A percentile compares a stretch with the other conserved stretches of the same genome.
phyloP scores from a whole-genome alignment of 1,140 invertebrate genomes.

The Lasaia peninsularis region DNA sequence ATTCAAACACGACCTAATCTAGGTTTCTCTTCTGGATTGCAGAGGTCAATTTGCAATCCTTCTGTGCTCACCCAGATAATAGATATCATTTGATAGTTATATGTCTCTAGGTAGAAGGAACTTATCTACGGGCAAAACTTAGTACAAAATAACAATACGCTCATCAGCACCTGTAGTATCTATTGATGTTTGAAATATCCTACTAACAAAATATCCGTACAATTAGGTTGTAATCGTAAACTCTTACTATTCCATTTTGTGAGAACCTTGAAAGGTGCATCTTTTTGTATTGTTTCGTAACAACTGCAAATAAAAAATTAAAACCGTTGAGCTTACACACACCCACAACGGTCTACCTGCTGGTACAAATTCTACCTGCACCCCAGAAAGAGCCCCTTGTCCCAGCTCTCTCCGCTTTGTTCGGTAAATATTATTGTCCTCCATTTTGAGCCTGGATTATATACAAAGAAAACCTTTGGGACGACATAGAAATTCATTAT shows the following conservation, averaged over 20 bases:
- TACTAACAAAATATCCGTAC: neutral
- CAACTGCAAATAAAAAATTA: slow-evolving; percentile 43
- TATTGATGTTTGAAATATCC: neutral
- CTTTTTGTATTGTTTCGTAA: slow-evolving; percentile 35
- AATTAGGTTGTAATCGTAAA: neutral
- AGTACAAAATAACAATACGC: too few species aligned
- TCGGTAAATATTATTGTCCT: slow-evolving; percentile 22
- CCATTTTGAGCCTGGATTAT: slow-evolving; percentile 16
- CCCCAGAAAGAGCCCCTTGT: slow-evolving; percentile 60
- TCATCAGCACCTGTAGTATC: too few species aligned
- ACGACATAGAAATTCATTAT: neutral
- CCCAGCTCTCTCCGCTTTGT: slow-evolving; percentile 30
- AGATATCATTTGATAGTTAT: too few species aligned
- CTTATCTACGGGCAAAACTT: too few species aligned
- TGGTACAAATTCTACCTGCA: slow-evolving; percentile 52
- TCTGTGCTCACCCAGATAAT: too few species aligned
- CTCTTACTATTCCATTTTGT: slow-evolving; percentile 25
- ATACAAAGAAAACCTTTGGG: neutral
- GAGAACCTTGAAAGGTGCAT: slow-evolving; percentile 69
- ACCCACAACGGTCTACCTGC: slow-evolving; percentile 69
- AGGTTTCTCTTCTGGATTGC: too few species aligned
- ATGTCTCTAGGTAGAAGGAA: too few species aligned
- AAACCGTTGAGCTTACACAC: slow-evolving; percentile 58
- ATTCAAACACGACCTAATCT: too few species aligned
- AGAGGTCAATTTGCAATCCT: too few species aligned